Evolutionary conservation across 2,113 vertebrate species (phyloP).

Genomic region (Sebastes schlegelii): DNA sequence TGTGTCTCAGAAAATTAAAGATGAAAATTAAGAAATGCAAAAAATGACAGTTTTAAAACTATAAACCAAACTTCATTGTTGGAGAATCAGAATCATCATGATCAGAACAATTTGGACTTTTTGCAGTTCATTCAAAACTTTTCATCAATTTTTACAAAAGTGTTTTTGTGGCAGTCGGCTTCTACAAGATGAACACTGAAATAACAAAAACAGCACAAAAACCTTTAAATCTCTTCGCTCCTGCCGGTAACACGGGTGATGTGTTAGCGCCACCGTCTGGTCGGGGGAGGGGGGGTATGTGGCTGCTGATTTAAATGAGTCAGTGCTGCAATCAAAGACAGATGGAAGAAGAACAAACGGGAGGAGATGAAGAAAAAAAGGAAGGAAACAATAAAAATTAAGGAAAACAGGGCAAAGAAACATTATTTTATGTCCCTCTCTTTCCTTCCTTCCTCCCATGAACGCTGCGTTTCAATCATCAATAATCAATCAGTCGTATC

Average conservation of each 20-base stretch:
- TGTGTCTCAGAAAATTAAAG: not conserved
- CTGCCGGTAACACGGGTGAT: constrained; percentile 26
- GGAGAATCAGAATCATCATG: not conserved
- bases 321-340: constrained; percentile 69
- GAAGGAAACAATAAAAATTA: not conserved
- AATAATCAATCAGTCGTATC: no score
- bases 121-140: constrained; percentile 3
- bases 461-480: no score
- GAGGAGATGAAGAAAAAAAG: constrained; percentile 4
- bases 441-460: not conserved
- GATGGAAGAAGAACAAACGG: constrained; percentile 9
- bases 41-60: constrained; percentile 12
- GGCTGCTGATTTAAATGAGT: constrained; percentile 53
- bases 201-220: constrained; percentile 40
- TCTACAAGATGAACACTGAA: constrained; percentile 54
- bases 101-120: constrained; percentile 37
- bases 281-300: constrained; percentile 24
- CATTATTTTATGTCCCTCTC: not conserved
- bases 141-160: constrained; percentile 39
- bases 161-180: constrained; percentile 22
- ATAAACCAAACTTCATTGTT: constrained; percentile 40
- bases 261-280: constrained; percentile 56
- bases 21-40: not conserved
- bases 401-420: not conserved
- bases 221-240: constrained; percentile 50